Percentiles rank a stretch among this genome's conserved stretches.
Evolutionary conservation across 2,888 invertebrate genomes (phyloP).

Genomic region (Drosophila infuscata): DNA sequence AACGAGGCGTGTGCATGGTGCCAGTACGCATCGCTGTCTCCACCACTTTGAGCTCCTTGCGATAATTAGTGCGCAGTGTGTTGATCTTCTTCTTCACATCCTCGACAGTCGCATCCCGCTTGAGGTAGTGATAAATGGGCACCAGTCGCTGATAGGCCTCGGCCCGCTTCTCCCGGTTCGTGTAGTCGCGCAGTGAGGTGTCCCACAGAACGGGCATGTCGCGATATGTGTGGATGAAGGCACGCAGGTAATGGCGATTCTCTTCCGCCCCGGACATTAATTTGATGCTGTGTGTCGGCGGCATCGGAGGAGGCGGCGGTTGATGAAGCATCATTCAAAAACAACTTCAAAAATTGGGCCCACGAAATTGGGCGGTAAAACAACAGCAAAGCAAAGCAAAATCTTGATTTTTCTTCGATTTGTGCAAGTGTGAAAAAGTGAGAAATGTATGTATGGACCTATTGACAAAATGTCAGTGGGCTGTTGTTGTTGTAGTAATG

Average conservation of each 20-base stretch:
- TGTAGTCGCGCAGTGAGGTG: constrained; percentile 82
- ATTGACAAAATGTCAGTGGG: constrained; percentile 82
- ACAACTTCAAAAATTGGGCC: constrained; percentile 35
- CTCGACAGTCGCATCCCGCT: constrained; percentile 83
- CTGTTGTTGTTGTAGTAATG: constrained; percentile 55
- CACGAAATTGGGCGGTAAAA: constrained; percentile 32
- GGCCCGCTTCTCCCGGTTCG: constrained; percentile 82
- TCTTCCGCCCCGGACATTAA: constrained; percentile 81
- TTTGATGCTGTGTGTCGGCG: constrained; percentile 61
- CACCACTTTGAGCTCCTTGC: constrained; percentile 82
- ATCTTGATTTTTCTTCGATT: constrained; percentile 6
- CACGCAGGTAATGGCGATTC: constrained; percentile 80
- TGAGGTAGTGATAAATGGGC: constrained; percentile 81
- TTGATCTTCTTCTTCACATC: constrained; percentile 84
- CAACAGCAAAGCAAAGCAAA: constrained; percentile 7
- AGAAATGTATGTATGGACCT: constrained; percentile 60
- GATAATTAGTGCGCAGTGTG: constrained; percentile 83
- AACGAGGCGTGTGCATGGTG: constrained; percentile 78
- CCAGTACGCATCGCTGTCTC: constrained; percentile 80
- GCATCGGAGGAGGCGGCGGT: constrained; percentile 43
- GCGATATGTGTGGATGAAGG: constrained; percentile 81
- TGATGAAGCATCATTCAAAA: constrained; percentile 72
- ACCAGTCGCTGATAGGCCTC: constrained; percentile 81
- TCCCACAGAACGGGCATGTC: constrained; percentile 83
- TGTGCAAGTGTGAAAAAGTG: constrained; percentile 50